Conservation (phyloP, 2,888 invertebrate genomes). For the Hirtodrosophila alboralis region DNA sequence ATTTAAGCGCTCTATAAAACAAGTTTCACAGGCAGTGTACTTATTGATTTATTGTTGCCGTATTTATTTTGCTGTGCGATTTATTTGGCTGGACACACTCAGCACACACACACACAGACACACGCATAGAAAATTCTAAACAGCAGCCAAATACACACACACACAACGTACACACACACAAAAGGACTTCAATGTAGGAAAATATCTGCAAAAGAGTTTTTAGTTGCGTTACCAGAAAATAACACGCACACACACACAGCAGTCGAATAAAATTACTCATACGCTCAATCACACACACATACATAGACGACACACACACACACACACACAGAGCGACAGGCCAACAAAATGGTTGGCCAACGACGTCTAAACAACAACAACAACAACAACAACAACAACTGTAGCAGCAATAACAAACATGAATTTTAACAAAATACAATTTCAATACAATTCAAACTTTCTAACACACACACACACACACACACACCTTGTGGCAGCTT, state of each 20-base stretch:
- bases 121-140: conserved; percentile 48
- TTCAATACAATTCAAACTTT: conserved; percentile 83
- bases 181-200: conserved; percentile 49
- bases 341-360: conserved; percentile 80
- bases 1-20: conserved; percentile 29
- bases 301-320: conserved; percentile 23
- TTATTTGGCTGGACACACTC: conserved; percentile 56
- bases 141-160: conserved; percentile 46
- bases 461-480: conserved; percentile 68
- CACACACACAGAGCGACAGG: conserved; percentile 41
- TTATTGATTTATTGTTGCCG: conserved; percentile 74
- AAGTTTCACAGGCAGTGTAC: conserved; percentile 53
- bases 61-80: conserved; percentile 64
- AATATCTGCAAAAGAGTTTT: conserved; percentile 66
- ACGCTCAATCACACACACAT: conserved; percentile 58
- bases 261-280: conserved; percentile 76
- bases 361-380: conserved; percentile 73
- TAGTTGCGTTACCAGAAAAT: conserved; percentile 71
- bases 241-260: conserved; percentile 42
- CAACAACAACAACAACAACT: conserved; percentile 43
- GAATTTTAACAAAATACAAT: conserved; percentile 82
- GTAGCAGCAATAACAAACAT: conserved; percentile 74
- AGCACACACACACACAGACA: conserved; percentile 3
- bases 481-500: conserved; percentile 11
- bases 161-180: conserved; percentile 13